Conservation (phyloP, 1,140 invertebrate genomes). For the Drosophila kepulauana region DNA sequence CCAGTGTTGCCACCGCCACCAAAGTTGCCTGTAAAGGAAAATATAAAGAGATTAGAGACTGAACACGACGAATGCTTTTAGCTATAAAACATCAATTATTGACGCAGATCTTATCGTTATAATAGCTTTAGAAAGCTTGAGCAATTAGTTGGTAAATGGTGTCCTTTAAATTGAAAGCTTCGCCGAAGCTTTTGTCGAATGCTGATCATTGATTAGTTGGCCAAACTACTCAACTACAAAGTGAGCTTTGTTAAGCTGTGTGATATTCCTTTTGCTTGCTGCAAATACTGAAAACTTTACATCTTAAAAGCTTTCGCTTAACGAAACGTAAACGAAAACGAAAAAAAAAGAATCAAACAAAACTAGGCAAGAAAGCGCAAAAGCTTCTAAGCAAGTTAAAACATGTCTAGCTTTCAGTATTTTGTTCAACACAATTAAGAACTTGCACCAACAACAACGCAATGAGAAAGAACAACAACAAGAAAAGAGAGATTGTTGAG, state of each 20-base stretch:
- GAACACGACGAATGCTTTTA: neutral
- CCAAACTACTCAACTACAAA: neutral
- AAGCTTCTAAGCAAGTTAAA: slow-evolving; percentile 64
- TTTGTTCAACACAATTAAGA: slow-evolving; percentile 50
- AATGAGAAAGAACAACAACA: slow-evolving; percentile 12
- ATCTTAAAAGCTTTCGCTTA: slow-evolving; percentile 12
- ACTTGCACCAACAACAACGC: slow-evolving; percentile 61
- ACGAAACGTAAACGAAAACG: slow-evolving; percentile 4
- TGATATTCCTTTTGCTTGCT: slow-evolving; percentile 25
- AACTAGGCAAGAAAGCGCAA: slow-evolving; percentile 30
- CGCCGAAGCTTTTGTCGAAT: neutral
- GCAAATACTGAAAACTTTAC: slow-evolving; percentile 61
- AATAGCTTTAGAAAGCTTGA: slow-evolving; percentile 19
- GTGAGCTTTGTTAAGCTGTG: slow-evolving; percentile 25
- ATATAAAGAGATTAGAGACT: neutral
- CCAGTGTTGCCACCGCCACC: slow-evolving; percentile 63
- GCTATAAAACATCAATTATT: slow-evolving; percentile 2
- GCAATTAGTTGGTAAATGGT: slow-evolving; percentile 2
- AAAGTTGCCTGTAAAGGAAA: slow-evolving; percentile 70
- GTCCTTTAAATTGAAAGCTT: slow-evolving; percentile 11
- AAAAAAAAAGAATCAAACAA: neutral
- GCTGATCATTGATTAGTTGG: slow-evolving; percentile 10
- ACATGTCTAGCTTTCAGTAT: slow-evolving; percentile 78
- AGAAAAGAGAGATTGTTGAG: neutral
- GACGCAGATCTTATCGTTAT: neutral